Evolutionary conservation across 2,797 vertebrate genomes (phyloP).

Genomic region (Brachymystax lenok): DNA sequence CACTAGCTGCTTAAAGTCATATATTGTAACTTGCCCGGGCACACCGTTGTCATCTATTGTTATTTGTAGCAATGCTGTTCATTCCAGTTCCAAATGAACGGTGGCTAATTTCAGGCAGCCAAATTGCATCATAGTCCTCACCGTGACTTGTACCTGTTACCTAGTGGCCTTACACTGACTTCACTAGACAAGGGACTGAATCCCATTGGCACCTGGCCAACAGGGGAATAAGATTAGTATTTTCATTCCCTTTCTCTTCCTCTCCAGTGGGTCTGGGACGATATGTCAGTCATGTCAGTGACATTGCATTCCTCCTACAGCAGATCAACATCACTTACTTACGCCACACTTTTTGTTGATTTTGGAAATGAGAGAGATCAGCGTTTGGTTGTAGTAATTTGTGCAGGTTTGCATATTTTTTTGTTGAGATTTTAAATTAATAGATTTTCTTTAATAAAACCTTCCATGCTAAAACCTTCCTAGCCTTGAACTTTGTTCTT

Average conservation of each 20-base stretch:
- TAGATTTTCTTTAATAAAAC: background rate
- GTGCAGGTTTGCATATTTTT: background rate
- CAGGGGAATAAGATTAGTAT: constrained; percentile 21
- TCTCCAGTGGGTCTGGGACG: constrained; percentile 18
- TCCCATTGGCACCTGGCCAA: constrained; percentile 18
- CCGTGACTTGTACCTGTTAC: constrained; percentile 32
- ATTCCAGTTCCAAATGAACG: constrained; percentile 6
- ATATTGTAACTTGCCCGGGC: background rate
- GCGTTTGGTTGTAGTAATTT: background rate
- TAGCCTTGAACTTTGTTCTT: background rate
- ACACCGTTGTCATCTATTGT: background rate
- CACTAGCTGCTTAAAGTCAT: background rate
- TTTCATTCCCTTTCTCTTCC: constrained; percentile 38
- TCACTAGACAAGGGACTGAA: constrained; percentile 1
- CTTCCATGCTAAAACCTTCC: background rate
- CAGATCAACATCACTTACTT: constrained; percentile 50
- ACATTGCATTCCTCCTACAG: constrained; percentile 40
- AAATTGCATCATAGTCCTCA: constrained; percentile 40
- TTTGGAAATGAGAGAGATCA: background rate
- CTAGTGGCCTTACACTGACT: constrained; percentile 30
- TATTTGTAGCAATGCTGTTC: background rate
- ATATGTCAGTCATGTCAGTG: constrained; percentile 52
- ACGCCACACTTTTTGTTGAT: constrained; percentile 13
- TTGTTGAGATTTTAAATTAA: background rate
- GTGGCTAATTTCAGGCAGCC: constrained; percentile 16